Conservation (phyloP, 2,113 vertebrate species). For the Himantopus leucocephalus region DNA sequence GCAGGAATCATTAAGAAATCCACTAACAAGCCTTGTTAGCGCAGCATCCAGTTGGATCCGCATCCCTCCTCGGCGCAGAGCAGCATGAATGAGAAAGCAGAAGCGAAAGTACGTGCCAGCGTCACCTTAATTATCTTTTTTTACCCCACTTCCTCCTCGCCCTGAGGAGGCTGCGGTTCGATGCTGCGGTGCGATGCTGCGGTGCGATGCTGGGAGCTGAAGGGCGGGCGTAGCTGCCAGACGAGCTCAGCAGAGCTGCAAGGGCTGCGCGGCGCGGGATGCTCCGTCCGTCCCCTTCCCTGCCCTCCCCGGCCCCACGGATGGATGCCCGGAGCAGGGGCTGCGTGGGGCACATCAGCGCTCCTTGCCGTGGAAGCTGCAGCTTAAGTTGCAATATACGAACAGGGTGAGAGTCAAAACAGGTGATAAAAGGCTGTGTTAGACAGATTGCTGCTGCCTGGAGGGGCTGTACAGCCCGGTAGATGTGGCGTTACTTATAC, state of each 20-base stretch:
- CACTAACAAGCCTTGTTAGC: neutral
- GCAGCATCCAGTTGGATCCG: no score
- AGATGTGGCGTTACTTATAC: neutral
- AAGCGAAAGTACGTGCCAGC: neutral
- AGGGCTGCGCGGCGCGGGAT: neutral
- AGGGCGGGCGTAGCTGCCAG: neutral
- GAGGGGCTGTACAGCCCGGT: neutral
- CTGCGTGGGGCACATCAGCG: neutral
- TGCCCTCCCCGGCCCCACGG: neutral
- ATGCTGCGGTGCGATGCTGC: neutral
- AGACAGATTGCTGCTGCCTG: neutral
- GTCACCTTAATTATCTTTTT: neutral
- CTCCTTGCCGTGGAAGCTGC: neutral
- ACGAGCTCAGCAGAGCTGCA: neutral
- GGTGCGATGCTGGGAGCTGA: neutral
- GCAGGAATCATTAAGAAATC: neutral
- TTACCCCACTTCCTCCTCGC: neutral
- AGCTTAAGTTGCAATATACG: no score
- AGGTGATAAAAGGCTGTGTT: neutral
- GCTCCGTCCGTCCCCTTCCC: neutral
- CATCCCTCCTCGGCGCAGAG: fast-evolving
- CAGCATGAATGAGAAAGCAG: neutral
- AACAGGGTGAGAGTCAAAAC: neutral
- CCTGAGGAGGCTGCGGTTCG: no score
- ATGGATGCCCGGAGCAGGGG: neutral